Base-by-base conservation (phyloP, 2,888 invertebrate genomes). In the Luffia ferchaultella region DNA sequence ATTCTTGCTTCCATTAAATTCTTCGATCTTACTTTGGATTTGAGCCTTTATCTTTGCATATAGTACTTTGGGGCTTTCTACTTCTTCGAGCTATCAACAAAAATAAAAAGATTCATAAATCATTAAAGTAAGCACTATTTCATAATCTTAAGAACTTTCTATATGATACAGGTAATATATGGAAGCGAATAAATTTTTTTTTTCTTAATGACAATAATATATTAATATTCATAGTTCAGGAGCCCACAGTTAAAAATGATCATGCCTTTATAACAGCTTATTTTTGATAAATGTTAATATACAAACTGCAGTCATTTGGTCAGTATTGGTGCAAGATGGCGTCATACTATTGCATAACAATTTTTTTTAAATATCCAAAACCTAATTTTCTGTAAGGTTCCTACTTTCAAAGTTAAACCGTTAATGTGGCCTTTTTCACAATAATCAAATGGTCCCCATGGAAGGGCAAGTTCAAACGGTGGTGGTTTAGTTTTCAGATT, bases 31-130 rank as follows among this genome's bases (percentile, higher is more conserved):
- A 54, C 87, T 86, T 57, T 93, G 91, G 18, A 91, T 71, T 67
- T 86, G 90, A 50, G 89, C 87, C 69, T 89, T 90, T 44, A 92
- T 69, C 71, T 89, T 91, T 55, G 90, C 88, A 63, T 90, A 76
- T 60, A 95, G 66, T 59, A 88, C 89, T 53, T 82, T 74, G 2
- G 96, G 96, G 59, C 95, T 92, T 74, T 95, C 95, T 2, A 96
- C 92, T 68, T 90, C 88, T 5, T 95, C 94, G 56, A 95, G 86
- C 94, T 96, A 75, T 51, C 83, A 78, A 56, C 56, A 58, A 61
- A 57, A 60, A 50, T 3, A 15, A 46, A 5, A 55, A 20, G 45
- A 50, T n/a, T n/a, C 44, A 52, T 48, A 48, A 48, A 20, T 45
- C 30, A 40, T 16, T 16, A 49, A 41, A 16, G 15, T 18, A 42